Percentiles rank a stretch among this genome's conserved stretches.
Conservation (phyloP, 2,797 vertebrate species). For the Spinibarbus caldwelli region DNA sequence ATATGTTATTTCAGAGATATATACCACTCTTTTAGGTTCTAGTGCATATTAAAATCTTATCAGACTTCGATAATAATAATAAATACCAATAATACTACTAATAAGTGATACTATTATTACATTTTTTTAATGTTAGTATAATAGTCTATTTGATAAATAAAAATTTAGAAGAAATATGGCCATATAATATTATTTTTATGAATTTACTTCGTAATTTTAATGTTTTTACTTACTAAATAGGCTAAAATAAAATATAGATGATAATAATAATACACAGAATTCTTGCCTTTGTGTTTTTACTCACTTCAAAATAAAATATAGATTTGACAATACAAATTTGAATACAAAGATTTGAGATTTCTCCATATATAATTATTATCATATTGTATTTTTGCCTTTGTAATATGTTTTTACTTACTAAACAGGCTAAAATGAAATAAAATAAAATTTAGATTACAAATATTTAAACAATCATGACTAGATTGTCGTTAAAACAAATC, state of each 20-base stretch:
- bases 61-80: no score
- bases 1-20: not conserved
- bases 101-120: no score
- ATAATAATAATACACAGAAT: not conserved
- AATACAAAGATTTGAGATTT: not conserved
- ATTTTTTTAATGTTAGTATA: no score
- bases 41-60: no score
- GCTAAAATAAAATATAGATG: not conserved
- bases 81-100: no score
- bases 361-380: not conserved
- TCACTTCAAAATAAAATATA: not conserved
- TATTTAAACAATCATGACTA: no score
- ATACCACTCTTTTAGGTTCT: not conserved
- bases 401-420: not conserved
- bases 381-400: not conserved
- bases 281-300: slow-evolving; percentile 5
- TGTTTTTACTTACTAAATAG: not conserved
- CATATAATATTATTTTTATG: no score
- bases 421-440: not conserved
- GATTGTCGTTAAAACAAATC: not conserved
- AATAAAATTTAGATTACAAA: no score
- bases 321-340: no score
- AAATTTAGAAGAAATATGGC: no score
- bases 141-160: not conserved
- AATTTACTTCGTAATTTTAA: no score